Evolutionary conservation across 1,140 invertebrate genomes (phyloP).

Genomic region (Oryctes rhinoceros): DNA sequence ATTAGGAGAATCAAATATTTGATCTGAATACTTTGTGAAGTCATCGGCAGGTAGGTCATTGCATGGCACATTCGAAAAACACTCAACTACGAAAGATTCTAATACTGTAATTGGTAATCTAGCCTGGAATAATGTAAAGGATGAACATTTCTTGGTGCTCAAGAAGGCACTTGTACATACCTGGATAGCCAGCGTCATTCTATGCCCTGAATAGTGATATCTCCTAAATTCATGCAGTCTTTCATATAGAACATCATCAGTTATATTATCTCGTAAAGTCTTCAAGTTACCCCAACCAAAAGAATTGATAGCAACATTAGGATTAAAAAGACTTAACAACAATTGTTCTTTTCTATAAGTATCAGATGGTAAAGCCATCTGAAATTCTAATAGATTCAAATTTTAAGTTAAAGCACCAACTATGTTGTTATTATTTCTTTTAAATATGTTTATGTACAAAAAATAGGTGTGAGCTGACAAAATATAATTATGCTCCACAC

Average conservation of each 20-base stretch:
- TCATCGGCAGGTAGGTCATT: conserved; percentile 70
- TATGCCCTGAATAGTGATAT: conserved; percentile 86
- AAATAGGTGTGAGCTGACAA: too few relatives aligned
- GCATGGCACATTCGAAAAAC: conserved; percentile 71
- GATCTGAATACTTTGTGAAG: conserved; percentile 62
- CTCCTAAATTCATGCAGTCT: conserved; percentile 81
- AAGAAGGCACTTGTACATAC: conserved; percentile 53
- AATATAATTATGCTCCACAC: too few relatives aligned
- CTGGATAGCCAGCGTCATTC: conserved; percentile 87
- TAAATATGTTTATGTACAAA: too few relatives aligned
- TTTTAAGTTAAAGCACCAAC: not conserved
- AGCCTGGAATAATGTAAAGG: conserved; percentile 65
- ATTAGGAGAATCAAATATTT: conserved; percentile 69
- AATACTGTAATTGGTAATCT: conserved; percentile 79
- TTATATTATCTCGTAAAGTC: conserved; percentile 76
- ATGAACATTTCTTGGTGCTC: not conserved
- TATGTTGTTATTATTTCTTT: not conserved
- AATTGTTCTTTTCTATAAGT: conserved; percentile 77
- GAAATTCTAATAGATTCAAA: conserved; percentile 70
- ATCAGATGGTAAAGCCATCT: conserved; percentile 75
- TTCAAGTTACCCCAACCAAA: conserved; percentile 88
- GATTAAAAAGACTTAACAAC: conserved; percentile 71
- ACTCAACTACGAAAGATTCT: conserved; percentile 71
- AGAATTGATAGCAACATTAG: conserved; percentile 76
- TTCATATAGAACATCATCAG: conserved; percentile 71